Evolutionary conservation across 2,113 vertebrate species (phyloP), one percentile per base, ranked within the genome.

Genomic region (Cyphomyrus plagiostoma): DNA sequence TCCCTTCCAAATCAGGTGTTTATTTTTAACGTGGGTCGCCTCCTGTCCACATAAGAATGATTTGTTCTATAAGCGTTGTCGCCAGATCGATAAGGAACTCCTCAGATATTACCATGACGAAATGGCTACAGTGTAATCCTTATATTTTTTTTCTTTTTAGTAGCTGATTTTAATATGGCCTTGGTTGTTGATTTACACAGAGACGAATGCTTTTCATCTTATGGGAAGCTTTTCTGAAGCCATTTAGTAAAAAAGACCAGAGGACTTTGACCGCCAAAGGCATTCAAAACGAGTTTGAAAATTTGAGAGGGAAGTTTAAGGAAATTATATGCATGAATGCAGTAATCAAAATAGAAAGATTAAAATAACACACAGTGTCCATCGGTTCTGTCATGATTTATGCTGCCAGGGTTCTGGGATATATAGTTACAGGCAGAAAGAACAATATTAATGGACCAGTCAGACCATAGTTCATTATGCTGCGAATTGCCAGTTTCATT

Each of bases 291-390:
- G 5, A 52, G 13, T 86, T 26, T 0, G 50, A 35, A 86, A 52
- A 52, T 86, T 86, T 83, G 88, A 82, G 48, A 39, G 19, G 15
- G 39, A 56, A 39, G 35, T 53, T 53, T 83, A 42, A 83, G 80
- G 84, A 90, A 87, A 56, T 45, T 23, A 84, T 17, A 82, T 90
- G 42, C 45, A 46, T 58, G 35, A 23, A 13, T 30, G 23, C 52
- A 85, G 49, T 19, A 89, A 56, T 89, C 42, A 86, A 86, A 83
- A 21, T 49, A 83, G 86, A 89, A 62, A 84, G 30, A 52, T 90
- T 56, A 52, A 87, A 90, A 87, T 77, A 87, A 42, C 23, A 49
- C 35, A 84, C 39, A 66, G 21, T 86, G 58, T 30, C 45, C 46
- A 35, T 90, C 48, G 50, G 19, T 17, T 70, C 56, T 17, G 53